Base-by-base conservation (phyloP, 2,888 invertebrate genomes). In the Eupithecia inturbata region DNA sequence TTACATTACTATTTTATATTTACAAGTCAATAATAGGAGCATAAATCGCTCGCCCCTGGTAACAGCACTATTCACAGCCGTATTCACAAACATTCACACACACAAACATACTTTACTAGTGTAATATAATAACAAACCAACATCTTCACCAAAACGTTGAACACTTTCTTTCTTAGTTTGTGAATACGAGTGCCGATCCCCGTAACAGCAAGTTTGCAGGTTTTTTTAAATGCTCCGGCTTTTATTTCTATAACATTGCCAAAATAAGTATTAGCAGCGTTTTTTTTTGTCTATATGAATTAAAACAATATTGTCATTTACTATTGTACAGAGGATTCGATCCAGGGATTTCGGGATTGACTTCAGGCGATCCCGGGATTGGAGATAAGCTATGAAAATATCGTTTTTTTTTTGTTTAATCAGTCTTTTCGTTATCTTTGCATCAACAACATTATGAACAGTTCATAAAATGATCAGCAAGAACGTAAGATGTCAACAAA, bases 1-100 rank as follows among this genome's bases (percentile, higher is more conserved):
- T 90, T 89, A 85, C 88, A 78, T 77, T 88, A 89, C 85, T 87
- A 84, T 87, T 85, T 87, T 85, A 88, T 92, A 93, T 93, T 92
- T 93, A 92, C 92, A 89, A 88, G 84, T 89, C 84, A 84, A 85
- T 85, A 87, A n/a, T 19, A n/a, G 81, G 75, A 80, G 83, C 78
- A 79, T 80, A 76, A 78, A 81, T 79, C 79, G 79, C 73, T 68
- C 53, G 57, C 49, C 62, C 69, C 53, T 45, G 75, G 66, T 57
- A 68, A 76, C 78, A 83, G 81, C 78, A 83, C 78, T 57, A 69
- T 49, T 60, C 45, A 33, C 41, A 63, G 26, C 39, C 41, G 26
- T 63, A 68, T 41, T 74, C 70, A 63, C 74, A 71, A 68, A 71
- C 74, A 53, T 12, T 60, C 31, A 49, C 53, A n/a, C n/a, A n/a